Evolutionary conservation across 2,113 vertebrate species (phyloP).

Genomic region (Osmerus mordax): DNA sequence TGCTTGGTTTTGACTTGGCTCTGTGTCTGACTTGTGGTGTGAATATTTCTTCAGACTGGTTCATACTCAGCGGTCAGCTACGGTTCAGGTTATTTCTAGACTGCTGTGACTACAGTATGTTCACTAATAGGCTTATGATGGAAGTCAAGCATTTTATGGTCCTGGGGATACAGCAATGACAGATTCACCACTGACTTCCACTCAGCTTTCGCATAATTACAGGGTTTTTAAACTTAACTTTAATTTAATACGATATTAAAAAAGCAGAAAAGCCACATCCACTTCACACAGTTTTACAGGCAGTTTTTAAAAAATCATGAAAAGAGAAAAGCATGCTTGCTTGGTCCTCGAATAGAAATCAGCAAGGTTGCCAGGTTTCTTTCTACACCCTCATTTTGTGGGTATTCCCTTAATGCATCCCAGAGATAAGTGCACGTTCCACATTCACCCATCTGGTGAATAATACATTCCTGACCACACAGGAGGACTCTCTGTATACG

Average conservation of each 20-base stretch:
- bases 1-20: not conserved
- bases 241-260: not conserved
- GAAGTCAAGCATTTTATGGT: slow-evolving; percentile 8
- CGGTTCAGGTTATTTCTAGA: slow-evolving; percentile 35
- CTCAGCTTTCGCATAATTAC: not conserved
- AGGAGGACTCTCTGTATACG: too few species aligned
- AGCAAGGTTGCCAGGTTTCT: too few species aligned
- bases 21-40: not conserved
- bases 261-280: not conserved
- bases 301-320: too few species aligned
- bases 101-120: slow-evolving; percentile 3
- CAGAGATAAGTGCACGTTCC: too few species aligned
- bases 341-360: too few species aligned
- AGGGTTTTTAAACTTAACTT: slow-evolving; percentile 8
- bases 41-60: slow-evolving; percentile 1
- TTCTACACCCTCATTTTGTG: too few species aligned
- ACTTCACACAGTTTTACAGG: not conserved
- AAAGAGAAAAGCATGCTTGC: too few species aligned
- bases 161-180: not conserved
- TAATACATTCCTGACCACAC: too few species aligned
- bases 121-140: slow-evolving; percentile 13
- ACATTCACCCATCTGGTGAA: too few species aligned
- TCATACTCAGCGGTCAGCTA: slow-evolving; percentile 26
- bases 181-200: not conserved
- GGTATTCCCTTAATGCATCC: too few species aligned